Conservation (phyloP, 64 coral and sea anemone species). For the Stichodactyla mertensii region DNA sequence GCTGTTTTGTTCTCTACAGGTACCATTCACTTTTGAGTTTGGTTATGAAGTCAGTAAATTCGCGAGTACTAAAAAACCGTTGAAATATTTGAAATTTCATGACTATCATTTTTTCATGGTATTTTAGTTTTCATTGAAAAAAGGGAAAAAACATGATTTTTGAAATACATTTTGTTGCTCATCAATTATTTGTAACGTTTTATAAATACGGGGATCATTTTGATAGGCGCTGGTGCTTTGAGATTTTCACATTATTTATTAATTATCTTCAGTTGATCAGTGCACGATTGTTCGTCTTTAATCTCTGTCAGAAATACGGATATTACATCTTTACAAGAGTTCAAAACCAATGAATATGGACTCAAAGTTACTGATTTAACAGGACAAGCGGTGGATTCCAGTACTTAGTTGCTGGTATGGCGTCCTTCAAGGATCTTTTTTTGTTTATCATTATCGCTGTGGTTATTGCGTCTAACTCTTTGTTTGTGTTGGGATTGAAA, state of each 20-base stretch:
- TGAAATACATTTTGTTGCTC: background rate
- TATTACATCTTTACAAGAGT: background rate
- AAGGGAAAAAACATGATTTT: background rate
- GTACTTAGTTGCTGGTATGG: background rate
- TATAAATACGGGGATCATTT: conserved; percentile 9
- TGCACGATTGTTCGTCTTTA: background rate
- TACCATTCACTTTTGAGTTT: background rate
- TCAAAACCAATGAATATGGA: conserved; percentile 10
- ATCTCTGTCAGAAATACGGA: background rate
- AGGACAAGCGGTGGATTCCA: background rate
- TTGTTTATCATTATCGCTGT: background rate
- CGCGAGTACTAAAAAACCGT: background rate
- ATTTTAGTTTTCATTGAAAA: background rate
- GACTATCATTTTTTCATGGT: background rate
- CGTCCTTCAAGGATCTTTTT: conserved; percentile 4
- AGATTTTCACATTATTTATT: background rate
- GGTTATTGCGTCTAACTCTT: conserved; percentile 11
- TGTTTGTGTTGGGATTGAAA: conserved; percentile 14
- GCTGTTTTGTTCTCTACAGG: background rate
- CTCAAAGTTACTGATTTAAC: background rate
- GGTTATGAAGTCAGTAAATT: background rate
- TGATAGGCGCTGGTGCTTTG: conserved; percentile 15
- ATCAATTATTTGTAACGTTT: background rate
- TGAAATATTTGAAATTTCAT: background rate
- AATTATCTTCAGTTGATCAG: background rate